Percentiles rank a stretch among this genome's conserved stretches.
Evolutionary conservation across 2,797 vertebrate genomes (phyloP).

Genomic region (Limnodromus scolopaceus): DNA sequence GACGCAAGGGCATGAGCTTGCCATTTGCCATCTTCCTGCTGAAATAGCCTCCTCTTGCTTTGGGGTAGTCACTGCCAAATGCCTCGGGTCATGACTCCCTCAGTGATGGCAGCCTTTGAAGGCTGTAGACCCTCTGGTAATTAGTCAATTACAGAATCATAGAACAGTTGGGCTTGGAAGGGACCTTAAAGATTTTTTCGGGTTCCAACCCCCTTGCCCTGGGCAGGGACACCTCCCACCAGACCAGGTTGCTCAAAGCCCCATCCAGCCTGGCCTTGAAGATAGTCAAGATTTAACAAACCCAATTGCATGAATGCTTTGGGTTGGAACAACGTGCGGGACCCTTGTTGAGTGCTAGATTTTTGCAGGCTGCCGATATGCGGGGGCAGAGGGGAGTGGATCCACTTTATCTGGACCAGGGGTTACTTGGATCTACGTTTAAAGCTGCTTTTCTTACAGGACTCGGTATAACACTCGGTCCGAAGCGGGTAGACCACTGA

Average conservation of each 20-base stretch:
- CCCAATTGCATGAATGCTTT: background rate
- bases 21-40: background rate
- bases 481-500: accelerated
- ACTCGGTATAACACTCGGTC: background rate
- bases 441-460: background rate
- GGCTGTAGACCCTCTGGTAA: background rate
- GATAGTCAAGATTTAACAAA: background rate
- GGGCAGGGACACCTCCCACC: no score
- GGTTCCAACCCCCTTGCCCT: no score
- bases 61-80: background rate
- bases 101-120: background rate
- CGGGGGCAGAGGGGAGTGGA: background rate
- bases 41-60: background rate
- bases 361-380: background rate
- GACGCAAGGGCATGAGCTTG: background rate
- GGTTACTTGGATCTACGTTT: background rate
- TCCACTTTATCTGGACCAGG: background rate
- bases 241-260: no score
- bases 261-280: no score
- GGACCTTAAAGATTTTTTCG: no score
- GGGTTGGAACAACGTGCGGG: accelerated
- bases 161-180: no score
- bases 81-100: background rate
- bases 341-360: background rate
- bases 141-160: no score